These are phyloP conservation scores for Seriola dumerili DNA, from an alignment of 2,113 vertebrate genomes.

Conservation along the genomic window DNA sequence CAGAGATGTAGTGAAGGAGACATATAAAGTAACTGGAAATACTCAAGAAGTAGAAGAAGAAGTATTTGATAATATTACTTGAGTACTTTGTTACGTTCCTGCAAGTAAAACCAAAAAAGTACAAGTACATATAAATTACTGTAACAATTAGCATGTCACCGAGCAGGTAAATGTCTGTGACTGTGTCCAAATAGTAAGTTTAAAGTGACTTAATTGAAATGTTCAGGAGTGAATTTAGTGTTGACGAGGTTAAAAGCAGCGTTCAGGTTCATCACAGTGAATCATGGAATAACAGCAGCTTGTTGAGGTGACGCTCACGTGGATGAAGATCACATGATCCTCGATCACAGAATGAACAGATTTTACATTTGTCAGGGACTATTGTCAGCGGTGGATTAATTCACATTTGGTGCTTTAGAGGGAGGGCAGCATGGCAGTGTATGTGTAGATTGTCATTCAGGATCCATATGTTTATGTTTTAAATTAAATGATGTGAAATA, in stretches of 20 bases:
- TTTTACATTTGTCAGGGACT: neutral
- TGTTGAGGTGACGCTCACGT: conserved; percentile 8
- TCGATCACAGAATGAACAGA: neutral
- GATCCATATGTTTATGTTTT: neutral
- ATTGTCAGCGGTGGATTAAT: neutral
- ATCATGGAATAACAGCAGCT: neutral
- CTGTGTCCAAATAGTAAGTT: neutral
- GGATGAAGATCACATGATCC: conserved; percentile 32
- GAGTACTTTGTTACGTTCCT: too few species aligned
- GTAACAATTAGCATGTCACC: too few species aligned
- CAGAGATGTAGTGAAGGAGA: too few species aligned
- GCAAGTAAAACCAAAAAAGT: too few species aligned
- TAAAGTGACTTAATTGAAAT: neutral
- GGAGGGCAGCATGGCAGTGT: too few species aligned
- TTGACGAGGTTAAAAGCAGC: neutral
- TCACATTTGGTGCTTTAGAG: too few species aligned
- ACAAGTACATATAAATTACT: too few species aligned
- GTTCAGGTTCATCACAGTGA: neutral
- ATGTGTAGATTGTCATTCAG: neutral
- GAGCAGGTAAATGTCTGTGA: neutral
- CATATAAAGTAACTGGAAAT: too few species aligned
- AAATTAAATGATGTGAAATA: too few species aligned
- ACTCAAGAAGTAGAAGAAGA: too few species aligned
- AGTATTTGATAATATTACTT: too few species aligned
- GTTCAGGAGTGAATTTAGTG: neutral